Evolutionary conservation across 2,888 invertebrate genomes (phyloP).

Genomic region (Scaptomyza polygonia): DNA sequence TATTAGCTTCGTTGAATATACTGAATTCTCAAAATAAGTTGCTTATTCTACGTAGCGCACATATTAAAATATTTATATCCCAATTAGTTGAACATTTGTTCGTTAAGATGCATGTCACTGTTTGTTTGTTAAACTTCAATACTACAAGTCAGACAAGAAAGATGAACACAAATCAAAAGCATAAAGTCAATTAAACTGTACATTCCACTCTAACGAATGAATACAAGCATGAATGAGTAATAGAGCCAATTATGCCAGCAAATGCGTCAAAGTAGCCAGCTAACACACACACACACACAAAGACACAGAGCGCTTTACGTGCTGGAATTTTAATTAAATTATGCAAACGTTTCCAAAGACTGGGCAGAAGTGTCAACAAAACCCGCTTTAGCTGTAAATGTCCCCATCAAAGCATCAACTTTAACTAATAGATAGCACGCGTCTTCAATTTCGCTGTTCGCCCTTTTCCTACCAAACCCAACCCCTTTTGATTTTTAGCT

Average conservation of each 20-base stretch:
- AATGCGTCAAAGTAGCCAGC: constrained; percentile 43
- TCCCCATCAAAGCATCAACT: constrained; percentile 48
- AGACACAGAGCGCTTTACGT: constrained; percentile 22
- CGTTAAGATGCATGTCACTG: neutral
- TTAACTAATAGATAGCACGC: constrained; percentile 60
- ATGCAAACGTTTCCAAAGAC: constrained; percentile 39
- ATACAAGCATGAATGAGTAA: constrained; percentile 75
- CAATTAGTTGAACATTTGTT: constrained; percentile 32
- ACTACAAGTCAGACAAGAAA: neutral
- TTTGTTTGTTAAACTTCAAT: constrained; percentile 18
- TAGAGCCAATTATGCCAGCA: constrained; percentile 71
- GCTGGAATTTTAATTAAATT: constrained; percentile 76
- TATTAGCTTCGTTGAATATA: neutral
- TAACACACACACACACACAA: constrained; percentile 12
- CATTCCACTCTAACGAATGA: constrained; percentile 76
- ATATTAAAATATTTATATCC: constrained; percentile 39
- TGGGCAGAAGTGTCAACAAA: neutral
- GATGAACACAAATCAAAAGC: constrained; percentile 20
- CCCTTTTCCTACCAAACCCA: constrained; percentile 14
- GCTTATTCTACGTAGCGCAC: constrained; percentile 16
- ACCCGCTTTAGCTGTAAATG: constrained; percentile 7
- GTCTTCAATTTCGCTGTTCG: neutral
- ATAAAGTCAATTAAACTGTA: constrained; percentile 78
- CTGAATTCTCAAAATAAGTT: no score
- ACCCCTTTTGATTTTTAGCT: constrained; percentile 8